These are phyloP conservation scores for Xestia xanthographa DNA, from an alignment of 2,888 invertebrate species.

Conservation along the genomic window DNA sequence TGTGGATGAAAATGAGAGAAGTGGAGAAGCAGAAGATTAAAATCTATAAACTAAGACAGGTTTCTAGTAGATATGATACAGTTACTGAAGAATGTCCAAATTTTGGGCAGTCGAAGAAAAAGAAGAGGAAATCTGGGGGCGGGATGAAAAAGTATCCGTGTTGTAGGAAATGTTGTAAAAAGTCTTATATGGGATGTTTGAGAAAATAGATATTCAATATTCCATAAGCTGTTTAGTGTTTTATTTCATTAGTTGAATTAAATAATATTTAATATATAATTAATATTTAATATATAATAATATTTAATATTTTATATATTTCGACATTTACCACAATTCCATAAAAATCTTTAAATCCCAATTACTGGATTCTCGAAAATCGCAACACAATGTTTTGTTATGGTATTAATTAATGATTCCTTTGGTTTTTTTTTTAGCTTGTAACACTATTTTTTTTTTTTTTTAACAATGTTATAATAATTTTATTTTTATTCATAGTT, in stretches of 20 bases:
- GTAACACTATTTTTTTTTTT: no score
- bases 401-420: no score
- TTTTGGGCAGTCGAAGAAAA: constrained; percentile 18
- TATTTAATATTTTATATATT: no score
- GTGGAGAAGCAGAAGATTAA: constrained; percentile 29
- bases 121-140: not conserved
- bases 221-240: not conserved
- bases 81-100: constrained; percentile 38
- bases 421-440: no score
- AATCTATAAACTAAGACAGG: not conserved
- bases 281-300: no score
- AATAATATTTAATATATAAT: no score
- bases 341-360: no score
- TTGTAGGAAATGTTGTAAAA: constrained; percentile 55
- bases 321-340: no score
- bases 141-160: constrained; percentile 26
- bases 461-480: no score
- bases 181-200: constrained; percentile 51
- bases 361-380: no score
- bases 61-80: accelerated
- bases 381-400: no score
- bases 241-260: not conserved
- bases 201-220: not conserved
- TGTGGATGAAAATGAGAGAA: constrained; percentile 39
- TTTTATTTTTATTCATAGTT: no score